Conservation (phyloP, 2,797 vertebrate genomes). For the Simalia tracyae region DNA sequence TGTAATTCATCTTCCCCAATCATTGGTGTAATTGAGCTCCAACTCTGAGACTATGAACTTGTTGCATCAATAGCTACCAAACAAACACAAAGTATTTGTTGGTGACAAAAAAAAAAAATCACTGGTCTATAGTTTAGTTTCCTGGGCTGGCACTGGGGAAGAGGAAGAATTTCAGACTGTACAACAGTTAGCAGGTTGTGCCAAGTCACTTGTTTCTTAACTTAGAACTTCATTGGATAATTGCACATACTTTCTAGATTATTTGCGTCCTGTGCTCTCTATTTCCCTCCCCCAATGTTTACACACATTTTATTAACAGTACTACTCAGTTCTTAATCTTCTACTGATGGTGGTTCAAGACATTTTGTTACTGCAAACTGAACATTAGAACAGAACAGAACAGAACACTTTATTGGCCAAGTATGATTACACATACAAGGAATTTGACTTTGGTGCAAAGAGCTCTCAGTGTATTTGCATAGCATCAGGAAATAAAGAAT, state of each 20-base stretch:
- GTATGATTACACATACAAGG: too few relatives aligned
- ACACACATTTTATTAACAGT: background rate
- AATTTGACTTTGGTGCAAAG: too few relatives aligned
- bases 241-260: background rate
- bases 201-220: background rate
- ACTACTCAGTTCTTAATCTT: background rate
- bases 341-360: background rate
- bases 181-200: background rate
- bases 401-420: too few relatives aligned
- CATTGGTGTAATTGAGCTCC: background rate
- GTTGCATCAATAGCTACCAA: background rate
- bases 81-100: background rate
- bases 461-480: too few relatives aligned
- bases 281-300: background rate
- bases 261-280: background rate
- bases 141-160: background rate
- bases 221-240: background rate
- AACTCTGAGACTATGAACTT: background rate
- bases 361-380: background rate
- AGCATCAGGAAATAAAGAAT: too few relatives aligned
- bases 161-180: too few relatives aligned
- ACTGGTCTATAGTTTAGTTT: background rate
- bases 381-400: background rate
- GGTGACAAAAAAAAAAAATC: background rate
- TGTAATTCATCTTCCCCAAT: background rate